phyloP scores from a whole-genome alignment of 2,113 vertebrate species.

The Tretioscincus oriximinensis region DNA sequence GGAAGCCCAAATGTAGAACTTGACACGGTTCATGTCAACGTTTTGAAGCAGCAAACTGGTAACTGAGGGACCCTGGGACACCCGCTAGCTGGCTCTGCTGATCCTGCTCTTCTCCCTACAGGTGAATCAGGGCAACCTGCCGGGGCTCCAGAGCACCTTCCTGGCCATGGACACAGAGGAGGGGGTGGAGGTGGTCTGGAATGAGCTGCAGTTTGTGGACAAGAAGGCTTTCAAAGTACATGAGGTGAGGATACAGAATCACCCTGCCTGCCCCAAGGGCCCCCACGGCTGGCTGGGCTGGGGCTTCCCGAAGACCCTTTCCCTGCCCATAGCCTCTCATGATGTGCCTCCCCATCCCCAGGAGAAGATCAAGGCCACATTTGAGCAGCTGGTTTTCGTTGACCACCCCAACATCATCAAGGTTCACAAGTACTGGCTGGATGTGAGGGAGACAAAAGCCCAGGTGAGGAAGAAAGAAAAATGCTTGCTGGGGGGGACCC shows the following conservation, averaged over 20 bases:
- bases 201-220: constrained; percentile 96
- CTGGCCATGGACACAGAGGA: constrained; percentile 99
- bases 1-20: too few species aligned
- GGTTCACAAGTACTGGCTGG: constrained; percentile 99
- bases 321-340: neutral
- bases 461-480: constrained; percentile 51
- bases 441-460: constrained; percentile 93
- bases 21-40: too few species aligned
- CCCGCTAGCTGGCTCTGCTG: neutral
- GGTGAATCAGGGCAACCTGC: constrained; percentile 98
- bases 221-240: constrained; percentile 95
- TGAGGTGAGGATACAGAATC: constrained; percentile 77
- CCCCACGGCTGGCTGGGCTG: too few species aligned
- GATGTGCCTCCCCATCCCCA: constrained; percentile 48
- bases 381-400: constrained; percentile 97
- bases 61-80: neutral
- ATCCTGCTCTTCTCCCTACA: constrained; percentile 34
- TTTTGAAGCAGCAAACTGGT: too few species aligned
- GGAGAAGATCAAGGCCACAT: constrained; percentile 97
- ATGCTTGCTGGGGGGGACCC: too few species aligned
- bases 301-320: too few species aligned
- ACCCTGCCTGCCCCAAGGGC: neutral
- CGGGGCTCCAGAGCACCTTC: constrained; percentile 95
- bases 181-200: constrained; percentile 98
- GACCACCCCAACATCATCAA: constrained; percentile 98